Conservation (phyloP, 2,113 vertebrate species). For the Acinonyx jubatus region DNA sequence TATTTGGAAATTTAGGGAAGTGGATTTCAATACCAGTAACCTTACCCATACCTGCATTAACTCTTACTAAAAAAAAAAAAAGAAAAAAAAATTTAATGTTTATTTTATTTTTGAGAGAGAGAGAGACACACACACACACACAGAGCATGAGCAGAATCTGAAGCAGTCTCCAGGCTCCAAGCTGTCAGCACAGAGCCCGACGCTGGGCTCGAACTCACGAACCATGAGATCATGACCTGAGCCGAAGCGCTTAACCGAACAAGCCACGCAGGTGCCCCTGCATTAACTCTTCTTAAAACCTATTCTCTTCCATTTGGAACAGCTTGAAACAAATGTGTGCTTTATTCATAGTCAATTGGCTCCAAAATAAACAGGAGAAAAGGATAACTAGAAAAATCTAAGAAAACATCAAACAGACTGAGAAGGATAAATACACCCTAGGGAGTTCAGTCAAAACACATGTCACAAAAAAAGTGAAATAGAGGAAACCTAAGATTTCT, state of each 20-base stretch:
- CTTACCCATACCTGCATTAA: neutral
- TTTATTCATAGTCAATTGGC: slow-evolving; percentile 23
- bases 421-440: slow-evolving; percentile 2
- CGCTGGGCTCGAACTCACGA: neutral
- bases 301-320: slow-evolving; percentile 30
- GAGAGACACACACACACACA: neutral
- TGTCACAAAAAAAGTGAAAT: neutral
- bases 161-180: too few species aligned
- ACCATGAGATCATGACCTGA: neutral
- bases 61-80: neutral
- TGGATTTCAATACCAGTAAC: neutral
- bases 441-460: neutral
- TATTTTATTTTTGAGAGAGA: neutral
- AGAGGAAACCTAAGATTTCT: slow-evolving; percentile 40
- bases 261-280: neutral
- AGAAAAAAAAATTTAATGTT: too few species aligned
- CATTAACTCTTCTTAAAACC: slow-evolving; percentile 3
- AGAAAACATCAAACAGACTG: neutral
- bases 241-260: neutral
- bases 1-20: neutral
- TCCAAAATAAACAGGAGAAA: slow-evolving; percentile 58
- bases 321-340: slow-evolving; percentile 5
- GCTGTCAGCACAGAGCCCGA: neutral
- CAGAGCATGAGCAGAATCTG: too few species aligned
- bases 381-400: neutral